Evolutionary conservation across 2,113 vertebrate genomes (phyloP), one percentile per base, ranked within the genome.

Genomic region (Engraulis encrasicolus): DNA sequence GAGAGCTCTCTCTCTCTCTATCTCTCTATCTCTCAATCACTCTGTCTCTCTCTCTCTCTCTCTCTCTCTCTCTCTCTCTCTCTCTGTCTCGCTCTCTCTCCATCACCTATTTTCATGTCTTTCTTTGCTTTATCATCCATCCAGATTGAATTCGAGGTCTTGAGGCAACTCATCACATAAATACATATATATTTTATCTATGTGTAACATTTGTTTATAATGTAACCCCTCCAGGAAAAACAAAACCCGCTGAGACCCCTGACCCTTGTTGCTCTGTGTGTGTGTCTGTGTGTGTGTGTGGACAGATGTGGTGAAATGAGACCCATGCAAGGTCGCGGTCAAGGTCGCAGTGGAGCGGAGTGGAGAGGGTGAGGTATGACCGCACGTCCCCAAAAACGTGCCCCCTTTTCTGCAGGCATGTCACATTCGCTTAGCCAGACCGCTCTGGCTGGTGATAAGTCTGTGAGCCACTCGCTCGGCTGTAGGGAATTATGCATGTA

Each of bases 181-280:
- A 45, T 45, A 45, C 3, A 45, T 45, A 45, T 3, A 45, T 45
- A 45, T 74, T 38, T 78, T 49, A n/a, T n/a, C n/a, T n/a, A n/a
- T n/a, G n/a, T n/a, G n/a, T n/a, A 36, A 78, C 50, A 34, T 78
- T 50, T 71, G 85, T 78, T 50, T 71, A 87, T 84, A 82, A 78
- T 74, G 66, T 74, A 74, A 3, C 66, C 66, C n/a, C n/a, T n/a
- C 27, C 19, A 34, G 66, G 17, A 74, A 74, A 74, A 15, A 74
- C 31, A 74, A 27, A 74, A 31, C 31, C 9, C 52, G 20, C 52
- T 1, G 19, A 3, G 18, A 20, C 17, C 17, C 6, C 52, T 83
- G 88, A 82, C 88, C 87, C 90, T 86, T 90, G 66, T 34, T 83
- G n/a, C 88, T 83, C 37, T 15, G 5, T 40, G 71, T 40, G 71